These are phyloP conservation scores for Lethrus apterus DNA, from an alignment of 1,140 invertebrate species.

Conservation along the genomic window DNA sequence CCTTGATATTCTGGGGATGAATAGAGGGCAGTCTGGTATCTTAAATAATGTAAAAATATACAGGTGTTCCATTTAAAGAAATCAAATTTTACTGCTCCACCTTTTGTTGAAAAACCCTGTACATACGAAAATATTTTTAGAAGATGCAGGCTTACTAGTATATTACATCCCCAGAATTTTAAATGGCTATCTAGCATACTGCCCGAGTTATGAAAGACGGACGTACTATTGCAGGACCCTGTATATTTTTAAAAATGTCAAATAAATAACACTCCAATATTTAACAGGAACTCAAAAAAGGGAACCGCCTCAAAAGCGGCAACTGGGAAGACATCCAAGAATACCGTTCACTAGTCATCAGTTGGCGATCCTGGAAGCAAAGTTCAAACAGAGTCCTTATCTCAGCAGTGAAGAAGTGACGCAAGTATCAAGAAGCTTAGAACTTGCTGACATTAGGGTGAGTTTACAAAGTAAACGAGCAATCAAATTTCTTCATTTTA, in stretches of 20 bases:
- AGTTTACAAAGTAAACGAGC: conserved; percentile 10
- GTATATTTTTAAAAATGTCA: neutral
- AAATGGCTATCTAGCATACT: no score
- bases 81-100: no score
- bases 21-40: neutral
- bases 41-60: no score
- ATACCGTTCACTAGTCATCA: conserved; percentile 48
- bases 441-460: conserved; percentile 45
- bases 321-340: conserved; percentile 47
- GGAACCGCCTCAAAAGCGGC: conserved; percentile 42
- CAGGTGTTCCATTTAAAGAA: no score
- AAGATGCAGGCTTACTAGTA: no score
- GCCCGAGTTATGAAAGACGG: no score
- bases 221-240: no score
- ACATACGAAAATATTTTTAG: no score
- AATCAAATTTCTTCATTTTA: conserved; percentile 5
- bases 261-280: neutral
- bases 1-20: no score
- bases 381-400: conserved; percentile 46
- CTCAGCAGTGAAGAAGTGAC: conserved; percentile 48
- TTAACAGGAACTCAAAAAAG: conserved; percentile 33
- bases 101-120: no score
- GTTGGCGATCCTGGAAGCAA: conserved; percentile 45
- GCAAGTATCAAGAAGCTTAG: conserved; percentile 39
- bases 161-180: no score